Conservation (phyloP, 2,888 invertebrate species). For the Yponomeuta plumbellus region DNA sequence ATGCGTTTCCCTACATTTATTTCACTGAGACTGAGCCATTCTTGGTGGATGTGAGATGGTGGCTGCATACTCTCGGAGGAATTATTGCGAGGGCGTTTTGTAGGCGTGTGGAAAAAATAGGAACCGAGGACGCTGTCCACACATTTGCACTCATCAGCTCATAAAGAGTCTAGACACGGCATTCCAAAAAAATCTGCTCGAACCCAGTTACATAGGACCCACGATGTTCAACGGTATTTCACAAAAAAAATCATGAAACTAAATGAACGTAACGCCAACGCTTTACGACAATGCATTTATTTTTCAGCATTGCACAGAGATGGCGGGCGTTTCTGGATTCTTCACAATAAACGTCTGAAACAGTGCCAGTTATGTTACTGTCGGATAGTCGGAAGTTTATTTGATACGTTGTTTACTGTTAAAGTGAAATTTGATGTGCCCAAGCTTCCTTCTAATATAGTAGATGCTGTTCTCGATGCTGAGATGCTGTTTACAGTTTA, state of each 20-base stretch:
- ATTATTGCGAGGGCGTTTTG: too few relatives aligned
- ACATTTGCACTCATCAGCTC: too few relatives aligned
- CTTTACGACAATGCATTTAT: conserved; percentile 36
- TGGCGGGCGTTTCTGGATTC: conserved; percentile 3
- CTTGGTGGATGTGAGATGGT: background rate
- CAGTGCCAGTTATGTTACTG: background rate
- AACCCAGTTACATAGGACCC: background rate
- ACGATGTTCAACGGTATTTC: conserved; percentile 4
- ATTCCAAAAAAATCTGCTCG: background rate
- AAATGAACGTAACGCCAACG: conserved; percentile 30
- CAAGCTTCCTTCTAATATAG: background rate
- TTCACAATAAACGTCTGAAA: conserved; percentile 10
- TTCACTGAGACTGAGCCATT: too few relatives aligned
- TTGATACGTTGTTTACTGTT: background rate
- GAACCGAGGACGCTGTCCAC: too few relatives aligned
- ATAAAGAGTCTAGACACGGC: background rate
- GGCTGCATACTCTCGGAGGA: too few relatives aligned
- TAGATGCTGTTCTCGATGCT: too few relatives aligned
- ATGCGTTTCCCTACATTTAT: background rate
- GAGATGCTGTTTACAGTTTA: too few relatives aligned
- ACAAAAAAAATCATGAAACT: conserved; percentile 34
- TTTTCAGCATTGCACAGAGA: conserved; percentile 24
- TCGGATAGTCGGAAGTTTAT: background rate
- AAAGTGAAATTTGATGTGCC: background rate
- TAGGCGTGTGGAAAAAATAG: too few relatives aligned